These are phyloP conservation scores for Okamejei kenojei DNA, from an alignment of 2,797 vertebrate genomes.

Conservation along the genomic window DNA sequence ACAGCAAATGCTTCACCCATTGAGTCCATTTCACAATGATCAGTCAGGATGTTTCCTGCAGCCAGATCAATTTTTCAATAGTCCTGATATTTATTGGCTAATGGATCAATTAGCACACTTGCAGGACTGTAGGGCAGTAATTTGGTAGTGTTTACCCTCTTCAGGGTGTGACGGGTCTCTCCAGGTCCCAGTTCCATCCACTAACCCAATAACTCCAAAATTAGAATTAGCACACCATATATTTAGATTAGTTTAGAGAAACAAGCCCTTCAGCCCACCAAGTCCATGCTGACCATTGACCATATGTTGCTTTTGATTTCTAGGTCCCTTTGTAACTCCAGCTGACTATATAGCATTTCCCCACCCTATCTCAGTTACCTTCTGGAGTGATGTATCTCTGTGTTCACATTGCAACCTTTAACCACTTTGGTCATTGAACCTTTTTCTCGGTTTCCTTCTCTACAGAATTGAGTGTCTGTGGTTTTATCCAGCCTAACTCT, in stretches of 20 bases:
- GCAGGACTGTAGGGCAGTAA: too few relatives aligned
- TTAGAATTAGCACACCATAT: background rate
- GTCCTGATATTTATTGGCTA: too few relatives aligned
- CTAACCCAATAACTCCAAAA: background rate
- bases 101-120: too few relatives aligned
- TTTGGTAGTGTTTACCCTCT: too few relatives aligned
- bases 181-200: background rate
- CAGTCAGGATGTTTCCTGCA: background rate
- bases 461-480: too few relatives aligned
- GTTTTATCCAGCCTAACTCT: background rate
- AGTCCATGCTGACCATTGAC: too few relatives aligned
- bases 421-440: background rate
- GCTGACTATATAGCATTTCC: background rate
- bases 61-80: background rate
- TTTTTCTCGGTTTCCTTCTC: too few relatives aligned
- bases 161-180: too few relatives aligned
- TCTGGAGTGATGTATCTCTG: background rate
- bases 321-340: background rate
- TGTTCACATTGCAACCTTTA: background rate
- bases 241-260: too few relatives aligned
- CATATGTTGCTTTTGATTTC: background rate
- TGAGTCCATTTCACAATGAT: background rate
- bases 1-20: background rate
- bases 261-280: too few relatives aligned
- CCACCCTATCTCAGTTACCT: background rate